phyloP scores from a whole-genome alignment of 2,113 vertebrate genomes.

The Corythornis madagascariensis region DNA sequence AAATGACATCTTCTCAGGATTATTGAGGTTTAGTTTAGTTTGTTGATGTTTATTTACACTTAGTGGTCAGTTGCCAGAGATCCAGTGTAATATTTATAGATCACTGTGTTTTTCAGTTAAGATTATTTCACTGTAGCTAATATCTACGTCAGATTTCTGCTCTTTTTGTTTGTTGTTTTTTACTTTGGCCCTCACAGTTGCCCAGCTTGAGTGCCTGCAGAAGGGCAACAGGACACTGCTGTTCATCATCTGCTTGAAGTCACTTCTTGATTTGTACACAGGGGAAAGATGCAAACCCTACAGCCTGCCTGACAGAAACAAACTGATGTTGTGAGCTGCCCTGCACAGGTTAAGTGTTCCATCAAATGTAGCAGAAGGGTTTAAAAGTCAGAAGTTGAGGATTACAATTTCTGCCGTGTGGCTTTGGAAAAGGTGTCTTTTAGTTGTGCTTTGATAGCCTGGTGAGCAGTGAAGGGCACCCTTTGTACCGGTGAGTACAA shows the following conservation, averaged over 20 bases:
- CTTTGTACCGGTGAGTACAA: neutral
- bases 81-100: neutral
- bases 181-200: neutral
- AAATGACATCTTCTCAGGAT: neutral
- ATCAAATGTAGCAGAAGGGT: neutral
- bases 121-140: neutral
- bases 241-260: neutral
- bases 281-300: neutral
- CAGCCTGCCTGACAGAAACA: neutral
- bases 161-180: neutral
- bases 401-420: neutral
- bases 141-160: neutral
- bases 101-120: neutral
- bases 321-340: accelerated
- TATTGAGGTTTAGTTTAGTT: neutral
- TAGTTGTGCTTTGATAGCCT: neutral
- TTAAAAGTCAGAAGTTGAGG: neutral
- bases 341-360: neutral
- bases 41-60: neutral
- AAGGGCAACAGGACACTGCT: neutral
- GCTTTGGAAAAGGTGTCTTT: neutral
- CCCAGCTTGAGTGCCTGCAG: neutral
- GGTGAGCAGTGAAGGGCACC: neutral
- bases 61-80: neutral
- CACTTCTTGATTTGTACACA: neutral